These are phyloP conservation scores for Chelonus insularis DNA, from an alignment of 1,140 invertebrate species.

Conservation along the genomic window DNA sequence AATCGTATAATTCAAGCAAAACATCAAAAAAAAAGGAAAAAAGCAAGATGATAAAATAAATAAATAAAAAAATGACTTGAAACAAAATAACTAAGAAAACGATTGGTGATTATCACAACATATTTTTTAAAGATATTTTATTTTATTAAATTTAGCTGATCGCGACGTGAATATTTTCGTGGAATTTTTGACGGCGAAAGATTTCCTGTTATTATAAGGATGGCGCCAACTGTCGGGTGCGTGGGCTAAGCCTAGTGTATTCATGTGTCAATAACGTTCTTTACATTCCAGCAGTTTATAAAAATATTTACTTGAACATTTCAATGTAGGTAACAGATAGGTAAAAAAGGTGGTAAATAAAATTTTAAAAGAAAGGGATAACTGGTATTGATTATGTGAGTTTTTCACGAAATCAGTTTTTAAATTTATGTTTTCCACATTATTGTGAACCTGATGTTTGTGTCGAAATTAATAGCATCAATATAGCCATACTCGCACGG, in stretches of 20 bases:
- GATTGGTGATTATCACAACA: too few species aligned
- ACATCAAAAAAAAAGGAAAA: too few species aligned
- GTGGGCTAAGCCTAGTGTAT: background rate
- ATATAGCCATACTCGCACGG: background rate
- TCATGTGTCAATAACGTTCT: conserved; percentile 1
- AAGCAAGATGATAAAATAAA: too few species aligned
- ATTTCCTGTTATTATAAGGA: conserved; percentile 9
- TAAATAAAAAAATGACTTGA: too few species aligned
- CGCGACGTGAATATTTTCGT: background rate
- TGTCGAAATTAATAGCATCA: conserved; percentile 3
- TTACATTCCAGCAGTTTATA: background rate
- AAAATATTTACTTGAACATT: background rate
- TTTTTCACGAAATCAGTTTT: too few species aligned
- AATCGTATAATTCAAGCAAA: too few species aligned
- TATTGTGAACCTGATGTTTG: conserved; percentile 1
- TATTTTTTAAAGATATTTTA: background rate
- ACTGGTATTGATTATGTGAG: too few species aligned
- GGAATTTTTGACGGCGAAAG: conserved; percentile 3
- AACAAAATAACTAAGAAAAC: too few species aligned
- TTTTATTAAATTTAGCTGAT: background rate
- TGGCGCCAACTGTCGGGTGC: background rate
- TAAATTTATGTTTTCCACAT: background rate
- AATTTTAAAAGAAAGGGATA: too few species aligned
- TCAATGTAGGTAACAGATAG: background rate
- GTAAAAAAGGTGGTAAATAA: background rate